Base-by-base conservation (phyloP, 2,113 vertebrate species). In the Arvicanthis niloticus region DNA sequence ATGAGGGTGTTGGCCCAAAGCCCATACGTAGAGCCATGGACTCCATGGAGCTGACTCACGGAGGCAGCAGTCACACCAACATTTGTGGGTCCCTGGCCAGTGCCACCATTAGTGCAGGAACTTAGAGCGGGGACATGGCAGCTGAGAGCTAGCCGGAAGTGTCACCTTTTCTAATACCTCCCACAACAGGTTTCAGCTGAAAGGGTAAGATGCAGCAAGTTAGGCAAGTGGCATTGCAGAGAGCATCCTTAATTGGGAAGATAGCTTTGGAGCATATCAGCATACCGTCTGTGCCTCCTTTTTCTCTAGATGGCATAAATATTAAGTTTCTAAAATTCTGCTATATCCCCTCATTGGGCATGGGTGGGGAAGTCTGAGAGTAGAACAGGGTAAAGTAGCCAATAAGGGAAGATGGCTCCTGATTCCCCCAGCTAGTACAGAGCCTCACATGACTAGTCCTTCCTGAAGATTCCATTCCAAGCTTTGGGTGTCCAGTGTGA, bases 401-500 rank as follows among this genome's bases (percentile, higher is more conserved):
- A 58, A 11, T 12, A 24, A 58, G 37, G 15, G 62, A 40, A 77
- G 29, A 73, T 48, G 31, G 29, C 11, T 80, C 85, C 80, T 37
- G 34, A 7, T 78, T 89, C 31, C 53, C 72, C 13, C 37, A 62
- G 37, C 40, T 73, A 94, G n/a, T 37, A 65, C 95, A 93, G 62
- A 68, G n/a, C 5, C 7, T 81, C 29, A 62, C 19, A 45, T 31
- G 65, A 37, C 67, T 56, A 58, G 42, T 88, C 67, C 15, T 75
- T 51, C 58, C 78, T 76, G 26, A 93, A 93, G 58, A 81, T 53
- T 72, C 56, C 70, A 81, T 40, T 62, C 45, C 3, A 84, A 72
- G 12, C 31, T 91, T 95, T 89, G 58, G 3, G n/a, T 85, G 89
- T 19, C 40, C 76, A 72, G 60, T 89, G 60, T 81, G 91, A 95